These are phyloP conservation scores for Acanthiza pusilla DNA, from an alignment of 2,797 vertebrate genomes.

Conservation along the genomic window DNA sequence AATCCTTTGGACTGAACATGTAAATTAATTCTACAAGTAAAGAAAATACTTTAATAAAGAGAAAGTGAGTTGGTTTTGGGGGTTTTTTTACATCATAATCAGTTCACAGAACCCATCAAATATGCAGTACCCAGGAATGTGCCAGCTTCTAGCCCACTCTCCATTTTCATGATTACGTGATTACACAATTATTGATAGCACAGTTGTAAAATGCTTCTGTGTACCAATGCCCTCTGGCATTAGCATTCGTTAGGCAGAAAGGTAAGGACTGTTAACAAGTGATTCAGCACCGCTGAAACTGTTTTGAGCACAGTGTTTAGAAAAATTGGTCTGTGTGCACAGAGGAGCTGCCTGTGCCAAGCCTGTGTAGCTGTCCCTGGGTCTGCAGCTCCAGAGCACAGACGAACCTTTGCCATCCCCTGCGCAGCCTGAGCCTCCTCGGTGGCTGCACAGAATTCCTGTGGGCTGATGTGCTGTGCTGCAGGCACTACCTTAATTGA, in stretches of 20 bases:
- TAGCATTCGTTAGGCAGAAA: background rate
- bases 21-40: background rate
- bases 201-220: background rate
- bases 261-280: background rate
- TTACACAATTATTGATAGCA: constrained; percentile 9
- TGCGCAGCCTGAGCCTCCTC: background rate
- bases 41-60: background rate
- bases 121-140: background rate
- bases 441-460: background rate
- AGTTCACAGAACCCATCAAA: background rate
- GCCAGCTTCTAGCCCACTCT: background rate
- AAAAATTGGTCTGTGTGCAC: background rate
- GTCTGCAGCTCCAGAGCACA: background rate
- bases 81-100: background rate
- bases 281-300: background rate
- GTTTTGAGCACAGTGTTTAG: background rate
- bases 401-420: background rate
- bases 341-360: background rate
- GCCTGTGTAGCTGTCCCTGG: background rate
- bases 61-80: background rate
- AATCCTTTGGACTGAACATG: background rate
- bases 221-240: background rate
- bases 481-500: background rate
- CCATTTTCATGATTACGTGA: background rate
- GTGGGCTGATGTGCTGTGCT: background rate